Evolutionary conservation across 2,888 invertebrate genomes (phyloP), one percentile per base, ranked within the genome.

Genomic region (Taenaris catops): DNA sequence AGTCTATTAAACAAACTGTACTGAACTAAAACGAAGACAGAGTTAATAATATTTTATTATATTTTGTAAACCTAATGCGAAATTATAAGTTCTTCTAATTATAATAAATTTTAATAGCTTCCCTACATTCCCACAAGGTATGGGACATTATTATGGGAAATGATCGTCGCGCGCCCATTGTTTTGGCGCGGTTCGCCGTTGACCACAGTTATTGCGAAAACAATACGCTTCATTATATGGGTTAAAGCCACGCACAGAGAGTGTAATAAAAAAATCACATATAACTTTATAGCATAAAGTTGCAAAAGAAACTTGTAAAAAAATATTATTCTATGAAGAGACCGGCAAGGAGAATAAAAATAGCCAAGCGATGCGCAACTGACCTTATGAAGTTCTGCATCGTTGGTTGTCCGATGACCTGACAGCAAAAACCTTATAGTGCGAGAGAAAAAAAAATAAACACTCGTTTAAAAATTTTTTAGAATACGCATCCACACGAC

Each of bases 371-470:
- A 17, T 47, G 18, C 46, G 45, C 52, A 51, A 68, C 83, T 75
- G 49, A 84, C 83, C 81, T 54, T 60, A 78, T 43, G 39, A 74
- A 48, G 62, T 76, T 79, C 73, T 75, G 70, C 83, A 84, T 84
- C 52, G 62, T 59, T 60, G 60, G 46, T 33, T 47, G 46, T 49
- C 52, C 48, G 51, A 44, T 48, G 54, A 56, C 45, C 49, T 46
- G 40, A 41, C 46, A 35, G 48, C 49, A 49, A 55, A 57, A 55
- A 58, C 55, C 43, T 44, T 48, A 46, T 28, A 39, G 23, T 31
- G 24, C 26, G 39, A n/a, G n/a, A n/a, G n/a, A n/a, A n/a, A n/a
- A n/a, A n/a, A 51, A 52, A 49, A 46, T 53, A 51, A 54, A 51
- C 53, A 55, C 53, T 45, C 50, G 37, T 53, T 42, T 55, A 56